Percentiles rank a stretch among this genome's conserved stretches.
Conservation (phyloP, 2,797 vertebrate genomes). For the Sebastes dallii region DNA sequence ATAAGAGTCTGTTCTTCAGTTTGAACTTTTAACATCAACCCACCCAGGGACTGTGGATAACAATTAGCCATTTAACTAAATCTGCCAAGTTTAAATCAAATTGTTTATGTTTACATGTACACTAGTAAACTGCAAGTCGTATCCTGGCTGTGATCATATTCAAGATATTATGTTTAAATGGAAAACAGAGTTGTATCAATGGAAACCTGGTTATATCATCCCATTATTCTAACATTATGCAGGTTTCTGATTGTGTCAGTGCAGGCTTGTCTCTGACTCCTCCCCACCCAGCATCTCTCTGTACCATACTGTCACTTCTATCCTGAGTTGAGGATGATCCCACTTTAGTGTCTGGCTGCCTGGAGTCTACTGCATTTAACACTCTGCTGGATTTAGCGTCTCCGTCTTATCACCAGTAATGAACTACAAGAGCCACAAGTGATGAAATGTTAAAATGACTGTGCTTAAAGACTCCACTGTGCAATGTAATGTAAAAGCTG, state of each 20-base stretch:
- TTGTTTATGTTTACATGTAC: background rate
- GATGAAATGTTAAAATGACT: background rate
- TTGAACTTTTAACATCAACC: background rate
- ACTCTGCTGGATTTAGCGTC: background rate
- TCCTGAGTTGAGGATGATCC: background rate
- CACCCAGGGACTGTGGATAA: background rate
- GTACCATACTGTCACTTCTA: background rate
- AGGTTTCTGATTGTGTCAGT: background rate
- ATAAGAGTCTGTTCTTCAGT: background rate
- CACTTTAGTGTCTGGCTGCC: background rate
- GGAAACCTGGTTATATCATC: background rate
- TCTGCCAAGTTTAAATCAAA: background rate
- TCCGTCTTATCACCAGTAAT: background rate
- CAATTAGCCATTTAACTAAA: background rate
- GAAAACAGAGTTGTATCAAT: background rate
- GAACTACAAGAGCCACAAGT: background rate
- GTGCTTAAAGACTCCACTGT: background rate
- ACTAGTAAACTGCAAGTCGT: background rate
- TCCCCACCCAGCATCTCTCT: background rate
- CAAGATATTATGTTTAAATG: background rate
- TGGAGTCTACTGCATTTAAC: background rate
- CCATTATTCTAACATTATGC: background rate
- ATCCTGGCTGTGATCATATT: background rate
- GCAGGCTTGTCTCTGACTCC: background rate
- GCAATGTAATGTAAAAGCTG: background rate